phyloP scores from a whole-genome alignment of 2,113 vertebrate species.

The Glaucomys volans region DNA sequence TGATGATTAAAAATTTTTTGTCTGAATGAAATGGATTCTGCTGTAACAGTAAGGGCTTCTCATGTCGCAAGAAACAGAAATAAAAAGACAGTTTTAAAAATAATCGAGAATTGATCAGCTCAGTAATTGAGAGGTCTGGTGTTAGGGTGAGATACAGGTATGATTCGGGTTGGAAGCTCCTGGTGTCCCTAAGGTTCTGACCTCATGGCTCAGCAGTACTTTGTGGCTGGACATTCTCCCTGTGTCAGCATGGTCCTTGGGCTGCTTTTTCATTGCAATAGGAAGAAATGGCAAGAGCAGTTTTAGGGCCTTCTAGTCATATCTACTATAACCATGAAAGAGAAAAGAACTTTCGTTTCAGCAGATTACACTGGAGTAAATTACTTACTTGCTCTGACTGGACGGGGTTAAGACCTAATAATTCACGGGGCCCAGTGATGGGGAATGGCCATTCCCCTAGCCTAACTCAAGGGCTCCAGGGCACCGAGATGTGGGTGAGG shows the following conservation, averaged over 20 bases:
- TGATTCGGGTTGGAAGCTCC: background rate
- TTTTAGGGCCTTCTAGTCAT: background rate
- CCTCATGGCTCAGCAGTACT: background rate
- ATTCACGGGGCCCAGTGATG: background rate
- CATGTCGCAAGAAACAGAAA: background rate
- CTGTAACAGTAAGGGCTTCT: background rate
- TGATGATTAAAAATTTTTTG: conserved; percentile 42
- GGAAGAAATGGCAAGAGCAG: background rate
- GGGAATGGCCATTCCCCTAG: background rate
- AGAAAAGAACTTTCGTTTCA: conserved; percentile 12
- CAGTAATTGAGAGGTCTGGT: background rate
- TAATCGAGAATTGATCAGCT: background rate
- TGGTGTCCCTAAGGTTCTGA: background rate
- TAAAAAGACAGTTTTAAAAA: background rate
- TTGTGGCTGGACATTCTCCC: background rate
- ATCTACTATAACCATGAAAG: background rate
- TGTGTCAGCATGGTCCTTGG: background rate
- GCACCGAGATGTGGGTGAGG: background rate
- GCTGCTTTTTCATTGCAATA: background rate
- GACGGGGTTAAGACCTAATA: background rate
- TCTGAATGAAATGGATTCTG: conserved; percentile 11
- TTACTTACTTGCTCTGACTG: background rate
- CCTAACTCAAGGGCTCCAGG: background rate
- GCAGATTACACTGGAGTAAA: background rate
- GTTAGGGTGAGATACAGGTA: background rate